A percentile compares a stretch with the other conserved stretches of the same genome.
Conservation (phyloP, 2,797 vertebrate genomes). For the Sebastes baramenuke region DNA sequence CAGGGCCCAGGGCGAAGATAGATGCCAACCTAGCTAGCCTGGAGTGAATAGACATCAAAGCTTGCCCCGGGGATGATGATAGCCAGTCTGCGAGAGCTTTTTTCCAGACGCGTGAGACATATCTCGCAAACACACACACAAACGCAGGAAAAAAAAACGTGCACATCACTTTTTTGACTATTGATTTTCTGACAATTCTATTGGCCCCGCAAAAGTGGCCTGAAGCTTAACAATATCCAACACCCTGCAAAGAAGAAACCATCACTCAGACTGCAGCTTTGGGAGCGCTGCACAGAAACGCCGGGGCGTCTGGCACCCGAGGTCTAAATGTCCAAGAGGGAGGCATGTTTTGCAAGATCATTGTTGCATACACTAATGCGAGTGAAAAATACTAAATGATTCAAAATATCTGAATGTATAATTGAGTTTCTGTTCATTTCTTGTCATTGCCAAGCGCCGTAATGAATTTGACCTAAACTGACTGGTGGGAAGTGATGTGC, state of each 20-base stretch:
- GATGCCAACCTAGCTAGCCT: conserved; percentile 54
- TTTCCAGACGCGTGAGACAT: conserved; percentile 37
- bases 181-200: conserved; percentile 40
- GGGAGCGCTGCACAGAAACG: not conserved
- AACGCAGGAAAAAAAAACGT: not conserved
- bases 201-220: not conserved
- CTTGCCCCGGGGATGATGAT: conserved; percentile 24
- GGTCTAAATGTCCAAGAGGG: conserved; percentile 24
- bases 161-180: conserved; percentile 20
- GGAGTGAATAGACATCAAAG: conserved; percentile 64
- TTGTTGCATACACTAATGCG: not conserved
- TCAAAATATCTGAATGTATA: conserved; percentile 39
- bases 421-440: conserved; percentile 40
- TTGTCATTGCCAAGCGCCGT: conserved; percentile 28
- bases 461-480: conserved; percentile 49
- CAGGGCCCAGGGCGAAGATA: conserved; percentile 36
- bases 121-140: conserved; percentile 3
- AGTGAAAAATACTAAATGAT: conserved; percentile 36
- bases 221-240: conserved; percentile 16
- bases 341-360: conserved; percentile 20
- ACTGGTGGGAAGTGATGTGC: conserved; percentile 29
- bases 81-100: conserved; percentile 26
- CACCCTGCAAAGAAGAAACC: not conserved
- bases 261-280: not conserved
- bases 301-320: not conserved